Evolutionary conservation across 2,888 invertebrate species (phyloP).

Genomic region (Lithophane ornitopus): DNA sequence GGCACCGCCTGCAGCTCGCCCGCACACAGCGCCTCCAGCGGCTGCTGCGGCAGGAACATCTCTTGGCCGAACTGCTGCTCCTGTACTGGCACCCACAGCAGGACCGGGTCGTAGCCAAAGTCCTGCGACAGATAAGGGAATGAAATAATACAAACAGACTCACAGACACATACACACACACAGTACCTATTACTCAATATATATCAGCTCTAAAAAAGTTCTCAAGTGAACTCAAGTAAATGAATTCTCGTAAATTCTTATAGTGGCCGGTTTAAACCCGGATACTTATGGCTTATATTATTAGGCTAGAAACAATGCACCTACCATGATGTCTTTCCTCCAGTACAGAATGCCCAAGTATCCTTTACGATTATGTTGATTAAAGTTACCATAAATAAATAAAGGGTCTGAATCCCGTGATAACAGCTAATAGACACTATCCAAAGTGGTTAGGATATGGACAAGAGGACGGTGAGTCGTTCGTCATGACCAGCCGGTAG

Average conservation of each 20-base stretch:
- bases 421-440: not conserved
- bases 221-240: not conserved
- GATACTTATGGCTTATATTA: not conserved
- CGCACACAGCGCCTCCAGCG: slow-evolving; percentile 89
- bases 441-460: not conserved
- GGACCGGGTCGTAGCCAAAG: slow-evolving; percentile 89
- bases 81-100: slow-evolving; percentile 92
- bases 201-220: not conserved
- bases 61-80: slow-evolving; percentile 93
- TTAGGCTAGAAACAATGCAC: not conserved
- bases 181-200: too few relatives aligned
- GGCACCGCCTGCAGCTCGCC: slow-evolving; percentile 92
- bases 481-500: too few relatives aligned
- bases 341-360: not conserved
- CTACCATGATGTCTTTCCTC: not conserved
- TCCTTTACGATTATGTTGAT: too few relatives aligned
- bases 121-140: slow-evolving; percentile 78
- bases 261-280: too few relatives aligned
- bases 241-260: not conserved
- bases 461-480: too few relatives aligned
- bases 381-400: too few relatives aligned
- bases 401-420: not conserved
- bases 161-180: not conserved
- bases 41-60: slow-evolving; percentile 92
- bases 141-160: not conserved